Evolutionary conservation across 2,888 invertebrate species (phyloP).

Genomic region (Drosophila kanekoi): DNA sequence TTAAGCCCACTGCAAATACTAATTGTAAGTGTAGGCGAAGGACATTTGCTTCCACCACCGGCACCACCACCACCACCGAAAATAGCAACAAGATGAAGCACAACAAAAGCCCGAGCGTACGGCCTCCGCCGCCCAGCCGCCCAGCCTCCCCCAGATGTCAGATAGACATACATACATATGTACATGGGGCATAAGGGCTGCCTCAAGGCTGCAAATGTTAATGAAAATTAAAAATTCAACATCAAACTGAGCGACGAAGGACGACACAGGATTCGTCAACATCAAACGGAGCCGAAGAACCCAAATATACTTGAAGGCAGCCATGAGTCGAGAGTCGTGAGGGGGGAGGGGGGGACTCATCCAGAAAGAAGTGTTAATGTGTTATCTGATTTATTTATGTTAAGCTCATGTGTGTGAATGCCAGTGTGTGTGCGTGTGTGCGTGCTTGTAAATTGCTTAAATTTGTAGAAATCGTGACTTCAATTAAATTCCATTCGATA

Average conservation of each 20-base stretch:
- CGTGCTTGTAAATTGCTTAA: conserved; percentile 67
- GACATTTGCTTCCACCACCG: conserved; percentile 52
- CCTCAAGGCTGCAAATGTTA: conserved; percentile 68
- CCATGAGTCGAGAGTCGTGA: neutral
- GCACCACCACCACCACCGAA: conserved; percentile 31
- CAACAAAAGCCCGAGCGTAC: conserved; percentile 3
- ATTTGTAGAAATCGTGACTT: conserved; percentile 83
- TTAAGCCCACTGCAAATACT: conserved; percentile 76
- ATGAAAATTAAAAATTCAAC: conserved; percentile 81
- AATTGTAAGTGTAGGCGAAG: conserved; percentile 62
- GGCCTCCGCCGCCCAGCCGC: neutral
- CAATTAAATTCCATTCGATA: conserved; percentile 85
- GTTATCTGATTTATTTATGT: conserved; percentile 77
- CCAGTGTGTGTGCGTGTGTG: conserved; percentile 13
- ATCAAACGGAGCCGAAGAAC: conserved; percentile 58
- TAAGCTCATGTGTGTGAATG: conserved; percentile 47
- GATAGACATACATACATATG: conserved; percentile 8
- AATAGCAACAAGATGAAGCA: conserved; percentile 25
- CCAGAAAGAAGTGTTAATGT: conserved; percentile 75
- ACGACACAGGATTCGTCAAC: conserved; percentile 53
- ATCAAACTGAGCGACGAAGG: conserved; percentile 63
- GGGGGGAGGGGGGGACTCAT: conserved; percentile 14
- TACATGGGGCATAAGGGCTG: conserved; percentile 53
- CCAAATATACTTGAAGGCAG: conserved; percentile 41
- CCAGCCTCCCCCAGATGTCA: neutral